Evolutionary conservation across 2,113 vertebrate species (phyloP).

Genomic region (Leptosomus discolor): DNA sequence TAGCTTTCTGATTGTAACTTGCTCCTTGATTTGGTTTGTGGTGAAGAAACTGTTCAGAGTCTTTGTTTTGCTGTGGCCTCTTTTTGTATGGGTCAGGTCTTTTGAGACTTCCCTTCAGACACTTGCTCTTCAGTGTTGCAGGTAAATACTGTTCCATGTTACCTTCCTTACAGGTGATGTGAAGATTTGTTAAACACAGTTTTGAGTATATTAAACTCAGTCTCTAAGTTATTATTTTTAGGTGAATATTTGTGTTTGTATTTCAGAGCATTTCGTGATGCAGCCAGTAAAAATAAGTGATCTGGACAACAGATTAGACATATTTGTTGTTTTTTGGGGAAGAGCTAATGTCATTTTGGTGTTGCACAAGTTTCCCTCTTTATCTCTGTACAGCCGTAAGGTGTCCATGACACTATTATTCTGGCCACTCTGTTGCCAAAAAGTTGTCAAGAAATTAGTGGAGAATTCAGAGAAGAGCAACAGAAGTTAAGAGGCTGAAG

Average conservation of each 20-base stretch:
- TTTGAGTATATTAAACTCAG: neutral
- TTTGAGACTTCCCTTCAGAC: neutral
- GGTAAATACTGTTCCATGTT: neutral
- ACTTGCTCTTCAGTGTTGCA: neutral
- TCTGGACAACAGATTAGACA: constrained; percentile 51
- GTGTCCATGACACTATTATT: constrained; percentile 64
- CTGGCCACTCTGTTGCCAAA: constrained; percentile 61
- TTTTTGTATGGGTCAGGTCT: neutral
- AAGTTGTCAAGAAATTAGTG: constrained; percentile 64
- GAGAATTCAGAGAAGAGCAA: constrained; percentile 55
- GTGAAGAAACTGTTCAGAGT: neutral
- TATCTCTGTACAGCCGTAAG: constrained; percentile 51
- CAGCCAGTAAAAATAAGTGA: constrained; percentile 49
- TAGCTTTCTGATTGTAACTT: neutral
- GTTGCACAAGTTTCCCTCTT: constrained; percentile 42
- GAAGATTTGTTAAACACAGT: neutral
- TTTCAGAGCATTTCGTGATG: constrained; percentile 1
- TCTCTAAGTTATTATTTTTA: neutral
- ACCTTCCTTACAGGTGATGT: neutral
- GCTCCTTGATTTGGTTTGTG: neutral
- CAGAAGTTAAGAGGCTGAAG: constrained; percentile 66
- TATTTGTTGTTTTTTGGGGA: constrained; percentile 51
- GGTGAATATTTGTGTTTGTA: neutral
- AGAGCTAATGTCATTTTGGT: constrained; percentile 47
- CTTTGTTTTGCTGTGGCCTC: neutral